Evolutionary conservation across 2,888 invertebrate species (phyloP), one percentile per base, ranked within the genome.

Genomic region (Hemaris fuciformis): DNA sequence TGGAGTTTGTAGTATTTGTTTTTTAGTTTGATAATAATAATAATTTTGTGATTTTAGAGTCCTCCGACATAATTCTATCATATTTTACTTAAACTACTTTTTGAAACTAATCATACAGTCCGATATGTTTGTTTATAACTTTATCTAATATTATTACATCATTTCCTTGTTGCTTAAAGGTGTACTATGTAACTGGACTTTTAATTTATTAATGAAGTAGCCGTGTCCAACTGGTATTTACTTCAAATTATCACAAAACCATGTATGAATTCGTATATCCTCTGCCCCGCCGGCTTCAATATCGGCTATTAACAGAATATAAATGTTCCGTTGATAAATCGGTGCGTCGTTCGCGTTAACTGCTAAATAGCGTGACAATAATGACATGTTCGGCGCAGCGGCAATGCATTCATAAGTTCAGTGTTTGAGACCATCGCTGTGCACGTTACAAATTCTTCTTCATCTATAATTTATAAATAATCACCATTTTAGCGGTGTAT

Each of bases 341-440:
- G 87, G 80, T 76, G 68, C 23, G 71, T 75, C 72, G 76, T 74
- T 72, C 67, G 68, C 78, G 81, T 82, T 91, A 91, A 92, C 91
- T 87, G 87, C 88, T 89, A 89, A 89, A 91, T 91, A 87, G 91
- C 91, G 91, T 91, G 91, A 87, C 80, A 86, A 81, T 89, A 90
- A 91, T 87, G 84, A 83, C 75, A 66, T 69, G 71, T 7, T 34
- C 3, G 38, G 4, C n/a, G 18, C 41, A 41, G 45, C 23, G 53
- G 41, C 46, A 60, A 27, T 53, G 60, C 60, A 60, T 60, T 25
- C 31, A 34, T 18, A 38, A 41, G 53, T 53, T 53, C 27, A 48
- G 31, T 31, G n/a, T 46, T 46, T 53, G 31, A 53, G 31, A 53
- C n/a, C n/a, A n/a, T 53, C 27, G 53, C 10, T 13, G 31, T 27